A percentile compares a stretch with the other conserved stretches of the same genome.
phyloP scores from a whole-genome alignment of 2,888 invertebrate species.

The Anthrax anthrax region DNA sequence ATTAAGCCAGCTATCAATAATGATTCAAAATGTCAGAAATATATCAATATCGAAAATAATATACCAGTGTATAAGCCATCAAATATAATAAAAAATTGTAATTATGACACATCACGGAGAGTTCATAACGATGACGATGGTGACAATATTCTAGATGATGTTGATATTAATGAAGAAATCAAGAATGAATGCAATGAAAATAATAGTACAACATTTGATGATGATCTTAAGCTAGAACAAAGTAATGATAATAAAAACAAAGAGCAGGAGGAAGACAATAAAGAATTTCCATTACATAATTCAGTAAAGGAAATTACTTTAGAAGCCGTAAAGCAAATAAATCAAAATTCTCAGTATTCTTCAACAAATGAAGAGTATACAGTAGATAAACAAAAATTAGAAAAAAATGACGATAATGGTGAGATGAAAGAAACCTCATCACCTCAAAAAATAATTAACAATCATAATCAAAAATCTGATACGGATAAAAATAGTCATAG shows the following conservation, averaged over 20 bases:
- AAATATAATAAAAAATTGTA: too few species aligned
- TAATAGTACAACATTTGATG: too few species aligned
- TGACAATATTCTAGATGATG: too few species aligned
- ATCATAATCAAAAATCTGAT: background rate
- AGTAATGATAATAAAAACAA: background rate
- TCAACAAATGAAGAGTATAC: too few species aligned
- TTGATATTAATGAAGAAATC: too few species aligned
- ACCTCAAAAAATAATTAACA: background rate
- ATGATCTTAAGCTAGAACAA: too few species aligned
- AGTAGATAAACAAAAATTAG: background rate
- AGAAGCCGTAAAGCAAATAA: too few species aligned
- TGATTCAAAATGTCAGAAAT: constrained; percentile 15
- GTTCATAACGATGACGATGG: too few species aligned
- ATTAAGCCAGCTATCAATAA: constrained; percentile 30
- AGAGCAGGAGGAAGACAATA: background rate
- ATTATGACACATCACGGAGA: background rate
- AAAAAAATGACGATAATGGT: background rate
- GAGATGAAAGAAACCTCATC: background rate
- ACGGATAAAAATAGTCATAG: background rate
- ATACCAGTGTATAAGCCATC: constrained; percentile 30
- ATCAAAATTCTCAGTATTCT: too few species aligned
- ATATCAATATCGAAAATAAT: constrained; percentile 10
- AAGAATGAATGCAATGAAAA: too few species aligned
- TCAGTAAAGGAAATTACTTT: background rate
- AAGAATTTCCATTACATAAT: background rate